Base-by-base conservation (phyloP, 1,140 invertebrate genomes). In the Piezodorus guildinii region DNA sequence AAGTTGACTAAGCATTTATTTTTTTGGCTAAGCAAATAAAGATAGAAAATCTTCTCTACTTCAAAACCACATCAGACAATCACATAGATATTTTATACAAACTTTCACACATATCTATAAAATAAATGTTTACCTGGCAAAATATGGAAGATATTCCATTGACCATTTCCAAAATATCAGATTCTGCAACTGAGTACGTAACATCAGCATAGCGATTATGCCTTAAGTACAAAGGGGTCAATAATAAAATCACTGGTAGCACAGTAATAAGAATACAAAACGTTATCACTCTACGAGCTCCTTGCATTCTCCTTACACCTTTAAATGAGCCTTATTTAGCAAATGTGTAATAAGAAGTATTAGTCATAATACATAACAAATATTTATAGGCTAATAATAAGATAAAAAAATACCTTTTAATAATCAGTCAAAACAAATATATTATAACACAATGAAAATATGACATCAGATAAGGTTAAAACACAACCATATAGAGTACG, bases 101-200 rank as follows among this genome's bases (percentile, higher is more conserved):
- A 6, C 12, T 39, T 39, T 10, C 12, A 39, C 3, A 39, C 6
- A 39, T 39, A 39, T 39, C 6, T 39, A 10, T 10, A 39, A 39
- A 39, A 39, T 39, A 12, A 39, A 39, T 39, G 14, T 71, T 73
- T 73, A 79, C 79, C 60, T 78, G 76, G 74, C 87, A 90, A 77
- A 89, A 90, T 69, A 89, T 76, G 60, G 85, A 81, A 16, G 87
- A 89, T 66, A 89, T 81, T 46, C 87, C 86, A 74, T 87, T 84
- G 30, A 80, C 80, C 51, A 89, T 86, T 72, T 88, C 85, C 59
- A 90, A 76, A 54, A 90, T 83, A 76, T 90, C 88, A 21, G 87
- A 90, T 74, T 91, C 87, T 4, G 85, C 85, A 66, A 90, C 82
- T 62, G 80, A 78, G 70, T 88, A 89, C 61, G 78, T 76, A 30